A percentile compares a stretch with the other conserved stretches of the same genome.
phyloP scores from a whole-genome alignment of 2,888 invertebrate species.

The Parnassius mnemosyne region DNA sequence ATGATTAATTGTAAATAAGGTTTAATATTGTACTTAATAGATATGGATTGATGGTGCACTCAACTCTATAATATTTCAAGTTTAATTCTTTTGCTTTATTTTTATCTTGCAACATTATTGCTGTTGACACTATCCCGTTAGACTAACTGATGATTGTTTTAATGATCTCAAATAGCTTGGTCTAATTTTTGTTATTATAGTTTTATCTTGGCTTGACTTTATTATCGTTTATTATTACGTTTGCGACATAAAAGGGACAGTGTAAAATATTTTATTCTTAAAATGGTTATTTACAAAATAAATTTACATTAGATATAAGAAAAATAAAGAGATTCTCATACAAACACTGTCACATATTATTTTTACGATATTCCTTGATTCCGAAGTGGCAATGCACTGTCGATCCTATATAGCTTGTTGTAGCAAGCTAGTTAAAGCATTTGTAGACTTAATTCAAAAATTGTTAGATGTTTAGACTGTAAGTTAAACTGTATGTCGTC shows the following conservation, averaged over 20 bases:
- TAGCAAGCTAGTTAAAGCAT: slow-evolving; percentile 78
- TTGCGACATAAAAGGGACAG: background rate
- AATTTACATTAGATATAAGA: no score
- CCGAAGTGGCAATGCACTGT: slow-evolving; percentile 26
- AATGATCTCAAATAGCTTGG: slow-evolving; percentile 18
- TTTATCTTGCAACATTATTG: slow-evolving; percentile 12
- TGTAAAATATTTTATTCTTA: background rate
- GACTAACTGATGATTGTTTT: background rate
- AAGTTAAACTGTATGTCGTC: slow-evolving; percentile 32
- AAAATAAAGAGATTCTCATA: background rate
- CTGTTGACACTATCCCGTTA: background rate
- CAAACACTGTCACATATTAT: background rate
- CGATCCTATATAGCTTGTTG: slow-evolving; percentile 62
- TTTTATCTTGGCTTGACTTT: no score
- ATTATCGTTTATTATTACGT: background rate
- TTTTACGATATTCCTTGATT: background rate
- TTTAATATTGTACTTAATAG: slow-evolving; percentile 73
- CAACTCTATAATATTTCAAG: background rate
- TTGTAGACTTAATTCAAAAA: slow-evolving; percentile 67
- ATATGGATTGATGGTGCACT: slow-evolving; percentile 52
- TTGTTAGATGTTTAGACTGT: slow-evolving; percentile 58
- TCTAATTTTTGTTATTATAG: no score
- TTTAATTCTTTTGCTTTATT: background rate
- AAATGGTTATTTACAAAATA: no score
- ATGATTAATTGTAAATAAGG: slow-evolving; percentile 72